Evolutionary conservation across 2,797 vertebrate genomes (phyloP), one percentile per base, ranked within the genome.

Genomic region (Echiichthys vipera): DNA sequence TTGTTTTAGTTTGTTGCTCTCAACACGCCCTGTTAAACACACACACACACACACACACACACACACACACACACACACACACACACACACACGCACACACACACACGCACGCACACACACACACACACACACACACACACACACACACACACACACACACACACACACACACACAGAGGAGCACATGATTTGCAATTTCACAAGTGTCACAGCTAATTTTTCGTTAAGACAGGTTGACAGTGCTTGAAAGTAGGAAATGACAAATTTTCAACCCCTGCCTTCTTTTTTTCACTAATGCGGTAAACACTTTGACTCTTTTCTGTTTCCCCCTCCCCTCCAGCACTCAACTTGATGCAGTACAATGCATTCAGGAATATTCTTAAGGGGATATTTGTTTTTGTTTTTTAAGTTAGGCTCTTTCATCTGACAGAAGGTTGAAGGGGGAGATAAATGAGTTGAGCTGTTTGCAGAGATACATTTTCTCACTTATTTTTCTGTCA

Each of bases 181-280:
- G 9, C 25, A 22, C 24, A 59, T 71, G 64, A 80, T 78, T 72
- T 75, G 56, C 67, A 57, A 69, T 75, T 75, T 78, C 51, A 63
- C 15, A 72, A 57, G 46, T 74, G 39, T 83, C 76, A 73, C 24
- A 61, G 63, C 47, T 58, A 51, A 77, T 83, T 49, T 79, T 61
- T 83, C 64, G 66, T 57, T 36, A 71, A 58, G 58, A 74, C 62
- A 66, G 47, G 20, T 45, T 67, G 62, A 74, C 53, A 47, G n/a
- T 61, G 56, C 67, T 70, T 76, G 57, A 77, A 77, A 74, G 55
- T 57, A 50, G 56, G 9, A 59, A 49, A 49, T 30, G 13, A 63
- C 15, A 25, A 64, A n/a, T 75, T 32, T 37, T 56, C 39, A 47
- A 15, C 2, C n/a, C 4, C 12, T 54, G 57, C 14, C 14, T 34